Conservation (phyloP, 92 coral and sea anemone species). For the Umimayanthus chanpuru region DNA sequence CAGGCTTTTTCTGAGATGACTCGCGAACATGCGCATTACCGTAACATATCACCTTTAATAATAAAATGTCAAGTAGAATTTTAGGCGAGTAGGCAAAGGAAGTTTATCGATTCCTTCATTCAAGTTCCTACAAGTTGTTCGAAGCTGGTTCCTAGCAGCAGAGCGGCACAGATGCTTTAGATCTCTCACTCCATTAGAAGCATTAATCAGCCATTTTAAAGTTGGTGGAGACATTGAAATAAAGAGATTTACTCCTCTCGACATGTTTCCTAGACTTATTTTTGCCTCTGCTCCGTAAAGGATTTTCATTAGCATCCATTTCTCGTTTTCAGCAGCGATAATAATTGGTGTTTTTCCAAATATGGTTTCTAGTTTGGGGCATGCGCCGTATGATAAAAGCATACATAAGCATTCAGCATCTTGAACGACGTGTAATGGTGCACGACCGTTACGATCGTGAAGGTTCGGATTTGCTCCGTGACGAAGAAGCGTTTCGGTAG, state of each 20-base stretch:
- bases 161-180: constrained; percentile 71
- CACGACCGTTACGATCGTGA: constrained; percentile 76
- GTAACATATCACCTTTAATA: too few species aligned
- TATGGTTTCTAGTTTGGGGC: constrained; percentile 71
- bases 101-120: constrained; percentile 60
- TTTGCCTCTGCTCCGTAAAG: constrained; percentile 57
- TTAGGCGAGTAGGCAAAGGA: constrained; percentile 61
- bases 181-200: constrained; percentile 60
- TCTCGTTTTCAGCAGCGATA: constrained; percentile 72
- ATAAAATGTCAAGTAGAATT: constrained; percentile 24
- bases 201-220: constrained; percentile 59
- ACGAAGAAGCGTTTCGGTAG: constrained; percentile 71
- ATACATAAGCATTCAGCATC: constrained; percentile 69
- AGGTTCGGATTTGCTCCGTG: constrained; percentile 65
- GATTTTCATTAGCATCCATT: constrained; percentile 57
- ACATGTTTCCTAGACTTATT: constrained; percentile 52
- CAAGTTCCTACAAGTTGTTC: constrained; percentile 45
- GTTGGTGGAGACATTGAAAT: constrained; percentile 54
- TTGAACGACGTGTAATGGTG: constrained; percentile 69
- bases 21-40: too few species aligned
- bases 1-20: too few species aligned
- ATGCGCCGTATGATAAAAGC: constrained; percentile 71
- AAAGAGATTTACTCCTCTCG: constrained; percentile 59
- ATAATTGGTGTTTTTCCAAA: constrained; percentile 77
- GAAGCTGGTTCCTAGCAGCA: constrained; percentile 65